A percentile compares a stretch with the other conserved stretches of the same genome.
phyloP scores from a whole-genome alignment of 2,113 vertebrate species.

The Vulpes ferrilata region DNA sequence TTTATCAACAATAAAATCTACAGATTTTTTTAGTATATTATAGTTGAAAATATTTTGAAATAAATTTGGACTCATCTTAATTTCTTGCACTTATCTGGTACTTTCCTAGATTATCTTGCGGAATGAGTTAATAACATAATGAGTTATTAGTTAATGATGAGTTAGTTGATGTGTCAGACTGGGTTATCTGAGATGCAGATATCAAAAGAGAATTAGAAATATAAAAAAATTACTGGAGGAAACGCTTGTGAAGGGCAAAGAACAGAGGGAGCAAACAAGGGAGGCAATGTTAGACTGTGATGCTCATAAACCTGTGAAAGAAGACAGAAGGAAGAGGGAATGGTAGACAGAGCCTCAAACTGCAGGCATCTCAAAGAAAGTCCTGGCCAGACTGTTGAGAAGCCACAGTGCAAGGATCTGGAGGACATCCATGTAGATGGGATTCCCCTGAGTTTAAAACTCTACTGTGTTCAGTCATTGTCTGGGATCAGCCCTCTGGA shows the following conservation, averaged over 20 bases:
- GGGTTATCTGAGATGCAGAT: neutral
- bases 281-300: neutral
- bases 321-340: neutral
- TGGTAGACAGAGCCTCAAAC: too few relatives aligned
- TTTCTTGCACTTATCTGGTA: neutral
- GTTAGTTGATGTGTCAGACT: neutral
- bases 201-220: neutral
- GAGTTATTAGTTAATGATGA: neutral
- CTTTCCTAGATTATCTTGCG: neutral
- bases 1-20: neutral
- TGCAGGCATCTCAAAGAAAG: neutral
- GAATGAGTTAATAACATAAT: neutral
- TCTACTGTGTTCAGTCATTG: neutral
- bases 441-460: neutral
- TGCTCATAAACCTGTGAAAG: neutral
- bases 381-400: neutral
- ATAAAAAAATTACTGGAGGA: neutral
- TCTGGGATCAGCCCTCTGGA: neutral
- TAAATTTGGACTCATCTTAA: neutral
- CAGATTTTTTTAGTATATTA: neutral
- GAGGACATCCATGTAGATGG: neutral
- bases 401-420: neutral
- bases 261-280: neutral
- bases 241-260: neutral
- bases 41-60: neutral